These are phyloP conservation scores for Lepidiolamprologus cunningtoni DNA, from an alignment of 2,113 vertebrate species.

Conservation along the genomic window DNA sequence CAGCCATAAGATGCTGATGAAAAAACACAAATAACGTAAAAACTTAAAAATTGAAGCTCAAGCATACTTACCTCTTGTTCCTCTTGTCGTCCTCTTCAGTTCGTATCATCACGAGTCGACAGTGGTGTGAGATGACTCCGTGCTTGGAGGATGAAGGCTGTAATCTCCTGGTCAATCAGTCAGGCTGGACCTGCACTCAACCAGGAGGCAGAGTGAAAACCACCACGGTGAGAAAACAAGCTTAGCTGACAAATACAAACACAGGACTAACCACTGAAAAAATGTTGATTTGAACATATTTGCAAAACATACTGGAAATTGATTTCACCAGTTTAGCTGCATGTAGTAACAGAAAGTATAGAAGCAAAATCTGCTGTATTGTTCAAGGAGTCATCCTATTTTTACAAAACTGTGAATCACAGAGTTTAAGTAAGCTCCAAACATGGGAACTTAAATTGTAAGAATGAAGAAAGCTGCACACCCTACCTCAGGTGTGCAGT, in stretches of 20 bases:
- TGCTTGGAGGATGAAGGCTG: constrained; percentile 90
- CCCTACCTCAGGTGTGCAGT: not conserved
- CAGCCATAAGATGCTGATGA: not conserved
- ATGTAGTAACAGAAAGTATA: not conserved
- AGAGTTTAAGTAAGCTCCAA: not conserved
- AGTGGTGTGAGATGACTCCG: constrained; percentile 92
- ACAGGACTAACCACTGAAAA: not conserved
- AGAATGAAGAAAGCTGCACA: not conserved
- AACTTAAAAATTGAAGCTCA: not conserved
- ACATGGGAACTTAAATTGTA: not conserved
- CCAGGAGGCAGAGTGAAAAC: constrained; percentile 90
- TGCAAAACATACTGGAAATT: not conserved
- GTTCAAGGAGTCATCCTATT: not conserved
- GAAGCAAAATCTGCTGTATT: not conserved
- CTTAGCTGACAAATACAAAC: not conserved
- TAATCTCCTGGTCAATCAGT: constrained; percentile 83
- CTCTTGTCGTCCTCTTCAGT: constrained; percentile 56
- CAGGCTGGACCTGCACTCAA: constrained; percentile 92
- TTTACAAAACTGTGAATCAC: not conserved
- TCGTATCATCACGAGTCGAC: constrained; percentile 80
- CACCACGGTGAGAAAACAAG: constrained; percentile 78
- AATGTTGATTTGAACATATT: not conserved
- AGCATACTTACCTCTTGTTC: not conserved
- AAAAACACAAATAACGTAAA: not conserved
- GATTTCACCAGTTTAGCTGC: not conserved